These are phyloP conservation scores for Neotragus moschatus DNA, from an alignment of 2,113 vertebrate genomes.

Conservation along the genomic window DNA sequence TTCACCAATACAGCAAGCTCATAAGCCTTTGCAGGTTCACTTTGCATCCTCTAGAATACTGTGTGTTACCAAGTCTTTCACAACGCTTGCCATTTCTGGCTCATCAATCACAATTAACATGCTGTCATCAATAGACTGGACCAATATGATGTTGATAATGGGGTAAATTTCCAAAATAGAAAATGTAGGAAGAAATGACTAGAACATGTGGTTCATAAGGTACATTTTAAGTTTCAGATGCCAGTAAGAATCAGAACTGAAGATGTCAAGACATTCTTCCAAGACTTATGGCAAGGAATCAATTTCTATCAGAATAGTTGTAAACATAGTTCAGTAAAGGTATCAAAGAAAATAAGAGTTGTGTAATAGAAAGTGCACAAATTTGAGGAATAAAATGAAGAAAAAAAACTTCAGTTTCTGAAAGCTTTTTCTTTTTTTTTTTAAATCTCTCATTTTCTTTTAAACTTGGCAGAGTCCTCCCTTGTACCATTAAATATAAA, in stretches of 20 bases:
- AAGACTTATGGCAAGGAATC: neutral
- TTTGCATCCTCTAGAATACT: neutral
- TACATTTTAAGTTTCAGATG: neutral
- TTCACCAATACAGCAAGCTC: neutral
- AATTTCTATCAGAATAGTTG: neutral
- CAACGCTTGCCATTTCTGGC: neutral
- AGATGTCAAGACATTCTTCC: neutral
- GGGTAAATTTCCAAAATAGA: neutral
- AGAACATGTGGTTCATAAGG: neutral
- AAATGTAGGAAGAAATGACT: neutral
- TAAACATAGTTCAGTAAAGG: neutral
- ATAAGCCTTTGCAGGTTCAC: neutral
- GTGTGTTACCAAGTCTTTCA: neutral
- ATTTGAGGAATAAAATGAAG: neutral
- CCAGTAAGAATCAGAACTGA: neutral
- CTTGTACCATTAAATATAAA: neutral
- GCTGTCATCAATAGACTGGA: neutral
- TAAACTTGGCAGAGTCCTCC: neutral
- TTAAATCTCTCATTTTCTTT: neutral
- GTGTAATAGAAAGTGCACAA: neutral
- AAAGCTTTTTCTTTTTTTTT: neutral
- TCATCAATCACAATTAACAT: neutral
- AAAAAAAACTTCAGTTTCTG: neutral
- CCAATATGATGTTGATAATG: neutral
- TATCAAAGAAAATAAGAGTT: neutral